phyloP scores from a whole-genome alignment of 2,888 invertebrate species.

The Leptinotarsa tumamoca region DNA sequence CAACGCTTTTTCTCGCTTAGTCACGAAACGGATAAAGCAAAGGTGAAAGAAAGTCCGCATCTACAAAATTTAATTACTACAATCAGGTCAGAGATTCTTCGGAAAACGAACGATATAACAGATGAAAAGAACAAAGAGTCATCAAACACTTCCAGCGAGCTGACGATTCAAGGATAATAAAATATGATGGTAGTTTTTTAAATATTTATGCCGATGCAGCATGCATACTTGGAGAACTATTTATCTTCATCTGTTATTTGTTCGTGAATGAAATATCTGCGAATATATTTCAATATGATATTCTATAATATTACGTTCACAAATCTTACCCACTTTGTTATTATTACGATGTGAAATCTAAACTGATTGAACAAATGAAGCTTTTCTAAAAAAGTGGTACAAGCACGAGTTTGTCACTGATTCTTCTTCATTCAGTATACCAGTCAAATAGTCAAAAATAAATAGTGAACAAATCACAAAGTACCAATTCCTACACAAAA shows the following conservation, averaged over 20 bases:
- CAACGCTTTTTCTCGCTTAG: background rate
- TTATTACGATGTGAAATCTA: too few relatives aligned
- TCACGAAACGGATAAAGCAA: slow-evolving; percentile 25
- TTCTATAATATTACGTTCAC: too few relatives aligned
- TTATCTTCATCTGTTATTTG: too few relatives aligned
- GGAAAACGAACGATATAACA: slow-evolving; percentile 46
- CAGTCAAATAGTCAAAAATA: background rate
- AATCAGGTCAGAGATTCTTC: slow-evolving; percentile 46
- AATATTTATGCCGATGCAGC: background rate
- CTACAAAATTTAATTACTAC: slow-evolving; percentile 48
- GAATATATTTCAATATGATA: too few relatives aligned
- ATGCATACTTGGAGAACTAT: too few relatives aligned
- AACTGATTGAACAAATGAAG: too few relatives aligned
- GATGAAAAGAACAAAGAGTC: slow-evolving; percentile 41
- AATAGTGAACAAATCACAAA: background rate
- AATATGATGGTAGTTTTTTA: background rate
- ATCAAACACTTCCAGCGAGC: background rate
- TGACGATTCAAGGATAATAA: background rate
- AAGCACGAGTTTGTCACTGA: too few relatives aligned
- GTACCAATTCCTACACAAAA: background rate
- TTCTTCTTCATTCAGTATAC: too few relatives aligned
- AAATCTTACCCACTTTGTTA: too few relatives aligned
- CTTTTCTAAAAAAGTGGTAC: too few relatives aligned
- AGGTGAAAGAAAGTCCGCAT: slow-evolving; percentile 25
- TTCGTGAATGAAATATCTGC: too few relatives aligned